Base-by-base conservation (phyloP, 2,113 vertebrate species). In the Passer montanus region DNA sequence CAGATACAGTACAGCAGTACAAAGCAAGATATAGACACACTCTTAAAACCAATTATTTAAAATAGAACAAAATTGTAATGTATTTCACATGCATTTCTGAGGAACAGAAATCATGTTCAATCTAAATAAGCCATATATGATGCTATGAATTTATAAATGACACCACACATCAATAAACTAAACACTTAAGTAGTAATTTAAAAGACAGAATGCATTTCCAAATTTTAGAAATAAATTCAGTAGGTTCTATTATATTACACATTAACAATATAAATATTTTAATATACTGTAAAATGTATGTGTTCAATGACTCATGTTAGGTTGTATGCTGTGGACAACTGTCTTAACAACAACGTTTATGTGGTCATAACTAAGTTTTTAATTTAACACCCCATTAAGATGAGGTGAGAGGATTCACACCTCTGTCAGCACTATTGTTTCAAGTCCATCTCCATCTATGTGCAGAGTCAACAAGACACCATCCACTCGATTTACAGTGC, bases 201-300 rank as follows among this genome's bases (percentile, higher is more conserved):
- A 96, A 97, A 95, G 89, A 90, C 56, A 97, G 74, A 95, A 67
- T 31, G 27, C 28, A n/a, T 75, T 92, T 94, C 66, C 64, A 90
- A 95, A 94, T 89, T 95, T 95, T 91, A 73, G 62, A 92, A 87
- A 94, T 94, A 91, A 94, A 92, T 87, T 58, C 75, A 77, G 46
- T 70, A 76, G 16, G 52, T 93, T 91, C 75, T 91, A 82, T 92
- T 96, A 58, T 92, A 90, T 74, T 88, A 84, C 68, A 92, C 52
- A 96, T 94, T 96, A 96, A 89, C 93, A 87, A 90, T 83, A 94
- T 90, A 95, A 97, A 96, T 95, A 97, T 92, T 96, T 97, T 94
- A 95, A 96, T 95, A 94, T 83, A 91, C 70, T 95, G 90, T 89
- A 96, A 97, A 95, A 90, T 83, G 64, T 75, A 87, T 69, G 95